Percentiles rank a stretch among this genome's conserved stretches.
Conservation (phyloP, 2,113 vertebrate species). For the Rhizomys pruinosus region DNA sequence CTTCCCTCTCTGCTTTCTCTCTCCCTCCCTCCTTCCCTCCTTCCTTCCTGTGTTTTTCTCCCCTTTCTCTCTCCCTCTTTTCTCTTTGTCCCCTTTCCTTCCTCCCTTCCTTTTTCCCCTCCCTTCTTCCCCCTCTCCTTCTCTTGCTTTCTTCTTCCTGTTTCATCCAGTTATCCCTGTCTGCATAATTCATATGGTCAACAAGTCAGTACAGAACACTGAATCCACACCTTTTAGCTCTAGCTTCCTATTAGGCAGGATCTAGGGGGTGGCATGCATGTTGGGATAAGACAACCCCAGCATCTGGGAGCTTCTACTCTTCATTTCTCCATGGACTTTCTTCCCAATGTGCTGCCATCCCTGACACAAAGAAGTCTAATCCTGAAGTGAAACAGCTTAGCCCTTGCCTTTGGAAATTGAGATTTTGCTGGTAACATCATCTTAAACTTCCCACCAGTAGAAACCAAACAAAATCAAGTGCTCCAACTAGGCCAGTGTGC, state of each 20-base stretch:
- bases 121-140: background rate
- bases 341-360: background rate
- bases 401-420: background rate
- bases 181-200: background rate
- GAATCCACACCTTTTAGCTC: background rate
- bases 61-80: too few relatives aligned
- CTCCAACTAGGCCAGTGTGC: background rate
- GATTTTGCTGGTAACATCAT: background rate
- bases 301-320: background rate
- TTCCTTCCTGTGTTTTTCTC: background rate
- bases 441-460: background rate
- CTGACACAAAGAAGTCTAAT: background rate
- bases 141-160: too few relatives aligned
- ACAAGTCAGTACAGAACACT: background rate
- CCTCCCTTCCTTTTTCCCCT: too few relatives aligned
- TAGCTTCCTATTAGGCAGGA: background rate
- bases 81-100: too few relatives aligned
- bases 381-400: background rate
- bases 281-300: too few relatives aligned
- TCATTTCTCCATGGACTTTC: background rate
- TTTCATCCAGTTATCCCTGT: background rate
- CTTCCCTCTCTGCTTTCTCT: background rate
- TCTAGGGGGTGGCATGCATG: too few relatives aligned
- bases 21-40: background rate
- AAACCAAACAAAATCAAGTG: background rate